phyloP scores from a whole-genome alignment of 2,113 vertebrate species.

The Euleptes europaea region DNA sequence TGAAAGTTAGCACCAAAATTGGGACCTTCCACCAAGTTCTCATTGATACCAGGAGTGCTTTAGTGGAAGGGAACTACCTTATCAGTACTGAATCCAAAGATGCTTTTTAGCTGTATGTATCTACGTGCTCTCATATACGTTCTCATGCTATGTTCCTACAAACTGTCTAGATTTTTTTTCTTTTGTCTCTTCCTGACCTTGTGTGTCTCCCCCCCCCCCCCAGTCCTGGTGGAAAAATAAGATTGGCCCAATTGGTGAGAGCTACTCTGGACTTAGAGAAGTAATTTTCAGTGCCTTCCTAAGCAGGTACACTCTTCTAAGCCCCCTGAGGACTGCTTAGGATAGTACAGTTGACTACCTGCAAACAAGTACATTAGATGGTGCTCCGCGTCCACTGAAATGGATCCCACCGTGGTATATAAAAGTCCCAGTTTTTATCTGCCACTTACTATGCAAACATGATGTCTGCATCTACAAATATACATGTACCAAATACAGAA shows the following conservation, averaged over 20 bases:
- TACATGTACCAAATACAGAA: conserved; percentile 39
- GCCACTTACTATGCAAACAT: conserved; percentile 33
- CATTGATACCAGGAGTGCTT: not conserved
- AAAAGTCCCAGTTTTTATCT: conserved; percentile 22
- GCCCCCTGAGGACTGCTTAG: no score
- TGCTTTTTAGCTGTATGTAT: not conserved
- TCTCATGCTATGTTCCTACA: not conserved
- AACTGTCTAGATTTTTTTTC: not conserved
- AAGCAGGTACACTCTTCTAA: no score
- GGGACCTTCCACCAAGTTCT: not conserved
- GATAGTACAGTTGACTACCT: not conserved
- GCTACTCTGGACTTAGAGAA: not conserved
- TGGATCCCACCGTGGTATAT: not conserved
- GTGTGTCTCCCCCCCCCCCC: no score
- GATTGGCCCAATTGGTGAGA: not conserved
- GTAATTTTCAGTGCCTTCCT: no score
- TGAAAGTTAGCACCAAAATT: not conserved
- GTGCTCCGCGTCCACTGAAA: not conserved
- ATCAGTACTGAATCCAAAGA: no score
- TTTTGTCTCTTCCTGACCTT: not conserved
- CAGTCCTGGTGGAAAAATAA: not conserved
- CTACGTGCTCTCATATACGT: no score
- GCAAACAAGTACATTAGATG: not conserved
- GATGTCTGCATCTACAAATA: conserved; percentile 37
- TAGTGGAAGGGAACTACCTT: not conserved